Percentiles rank a stretch among this genome's conserved stretches.
Evolutionary conservation across 2,797 vertebrate species (phyloP).

Genomic region (Poecilia picta): DNA sequence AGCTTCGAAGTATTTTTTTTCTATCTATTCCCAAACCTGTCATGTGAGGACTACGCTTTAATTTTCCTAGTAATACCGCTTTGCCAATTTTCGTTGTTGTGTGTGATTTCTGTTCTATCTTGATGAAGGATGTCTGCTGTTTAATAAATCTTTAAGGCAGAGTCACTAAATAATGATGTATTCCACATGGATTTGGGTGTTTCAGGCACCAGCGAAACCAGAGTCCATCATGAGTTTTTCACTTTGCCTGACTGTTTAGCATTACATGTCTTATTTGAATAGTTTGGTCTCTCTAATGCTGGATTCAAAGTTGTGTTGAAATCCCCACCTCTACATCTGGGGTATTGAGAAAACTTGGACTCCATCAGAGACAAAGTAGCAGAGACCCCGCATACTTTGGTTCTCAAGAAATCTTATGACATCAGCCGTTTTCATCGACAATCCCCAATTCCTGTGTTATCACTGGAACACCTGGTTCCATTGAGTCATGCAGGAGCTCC

Average conservation of each 20-base stretch:
- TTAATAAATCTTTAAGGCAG: neutral
- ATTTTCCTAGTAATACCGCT: neutral
- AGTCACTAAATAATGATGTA: neutral
- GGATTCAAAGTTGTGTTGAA: neutral
- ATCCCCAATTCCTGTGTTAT: slow-evolving; percentile 62
- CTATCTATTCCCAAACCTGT: neutral
- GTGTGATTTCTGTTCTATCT: neutral
- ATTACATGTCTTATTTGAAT: neutral
- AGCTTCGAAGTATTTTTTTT: slow-evolving; percentile 30
- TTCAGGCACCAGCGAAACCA: neutral
- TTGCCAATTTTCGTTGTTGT: neutral
- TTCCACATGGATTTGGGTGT: no score
- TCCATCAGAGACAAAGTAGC: neutral
- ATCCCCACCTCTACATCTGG: neutral
- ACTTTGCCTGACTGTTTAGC: neutral
- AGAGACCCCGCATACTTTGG: slow-evolving; percentile 37
- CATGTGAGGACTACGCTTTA: neutral
- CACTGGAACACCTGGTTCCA: slow-evolving; percentile 73
- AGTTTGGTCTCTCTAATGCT: neutral
- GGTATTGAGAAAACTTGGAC: neutral
- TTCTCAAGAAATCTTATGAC: slow-evolving; percentile 63
- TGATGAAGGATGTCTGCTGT: neutral
- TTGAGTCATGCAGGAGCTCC: slow-evolving; percentile 63
- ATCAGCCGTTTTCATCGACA: slow-evolving; percentile 49
- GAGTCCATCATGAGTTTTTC: neutral